Evolutionary conservation across 2,888 invertebrate genomes (phyloP).

Genomic region (Andricus quercusramuli): DNA sequence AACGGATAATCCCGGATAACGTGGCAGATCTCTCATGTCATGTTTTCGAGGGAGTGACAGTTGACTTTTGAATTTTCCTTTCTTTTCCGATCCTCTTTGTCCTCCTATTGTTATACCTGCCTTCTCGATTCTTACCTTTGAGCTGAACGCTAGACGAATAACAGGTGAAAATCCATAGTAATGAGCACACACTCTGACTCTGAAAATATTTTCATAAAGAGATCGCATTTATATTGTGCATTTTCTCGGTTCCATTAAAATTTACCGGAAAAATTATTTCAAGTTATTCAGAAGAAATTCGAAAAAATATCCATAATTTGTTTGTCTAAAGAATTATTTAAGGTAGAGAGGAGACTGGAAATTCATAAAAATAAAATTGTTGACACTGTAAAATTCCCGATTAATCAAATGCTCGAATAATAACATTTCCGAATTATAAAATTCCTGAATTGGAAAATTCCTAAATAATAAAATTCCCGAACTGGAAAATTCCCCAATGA

Average conservation of each 20-base stretch:
- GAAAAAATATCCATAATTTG: no score
- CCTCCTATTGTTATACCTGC: constrained; percentile 29
- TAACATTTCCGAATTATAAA: no score
- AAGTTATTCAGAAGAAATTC: neutral
- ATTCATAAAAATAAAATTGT: no score
- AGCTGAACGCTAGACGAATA: constrained; percentile 2
- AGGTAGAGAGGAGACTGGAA: no score
- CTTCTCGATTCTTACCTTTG: neutral
- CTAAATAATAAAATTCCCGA: no score
- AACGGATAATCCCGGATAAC: constrained; percentile 38
- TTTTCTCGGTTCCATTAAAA: neutral
- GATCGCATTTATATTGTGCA: neutral
- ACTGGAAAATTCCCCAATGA: no score
- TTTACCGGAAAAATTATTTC: neutral
- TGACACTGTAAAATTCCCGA: no score
- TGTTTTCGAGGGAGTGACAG: constrained; percentile 37
- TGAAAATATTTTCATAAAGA: neutral
- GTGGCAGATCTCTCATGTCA: constrained; percentile 32
- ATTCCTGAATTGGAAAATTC: no score
- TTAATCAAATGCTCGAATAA: no score
- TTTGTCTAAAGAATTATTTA: no score
- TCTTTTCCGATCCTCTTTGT: constrained; percentile 25
- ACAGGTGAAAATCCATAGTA: constrained; percentile 33
- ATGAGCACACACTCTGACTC: neutral
- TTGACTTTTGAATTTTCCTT: constrained; percentile 40